Conservation (phyloP, 1,140 invertebrate genomes). For the Megathymus violae region DNA sequence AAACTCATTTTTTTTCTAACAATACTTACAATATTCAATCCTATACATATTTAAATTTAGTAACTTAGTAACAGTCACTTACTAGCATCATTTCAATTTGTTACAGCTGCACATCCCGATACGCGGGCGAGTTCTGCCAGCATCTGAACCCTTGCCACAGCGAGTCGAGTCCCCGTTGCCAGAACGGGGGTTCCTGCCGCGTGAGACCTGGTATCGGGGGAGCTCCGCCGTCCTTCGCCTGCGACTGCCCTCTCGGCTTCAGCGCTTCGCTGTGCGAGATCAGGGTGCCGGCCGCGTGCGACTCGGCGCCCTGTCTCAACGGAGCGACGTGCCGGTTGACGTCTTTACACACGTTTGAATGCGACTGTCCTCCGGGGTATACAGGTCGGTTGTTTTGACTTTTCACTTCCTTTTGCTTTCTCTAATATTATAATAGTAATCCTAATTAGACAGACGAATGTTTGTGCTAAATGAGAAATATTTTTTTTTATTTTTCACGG, state of each 20-base stretch:
- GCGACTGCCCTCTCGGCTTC: slow-evolving; percentile 95
- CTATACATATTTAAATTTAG: no score
- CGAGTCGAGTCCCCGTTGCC: slow-evolving; percentile 90
- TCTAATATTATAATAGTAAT: no score
- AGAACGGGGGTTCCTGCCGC: slow-evolving; percentile 96
- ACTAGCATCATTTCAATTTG: slow-evolving; percentile 67
- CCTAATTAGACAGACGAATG: no score
- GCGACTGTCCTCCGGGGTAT: slow-evolving; percentile 92
- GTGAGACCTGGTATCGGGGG: slow-evolving; percentile 87
- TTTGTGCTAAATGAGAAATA: no score
- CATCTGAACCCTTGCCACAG: slow-evolving; percentile 96
- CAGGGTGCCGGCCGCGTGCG: slow-evolving; percentile 94
- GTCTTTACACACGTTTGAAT: slow-evolving; percentile 91
- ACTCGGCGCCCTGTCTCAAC: slow-evolving; percentile 93
- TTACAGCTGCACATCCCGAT: slow-evolving; percentile 95
- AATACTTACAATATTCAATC: no score
- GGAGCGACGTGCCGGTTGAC: slow-evolving; percentile 93
- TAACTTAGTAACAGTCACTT: slow-evolving; percentile 23
- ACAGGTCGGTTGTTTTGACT: slow-evolving; percentile 86
- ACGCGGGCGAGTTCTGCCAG: slow-evolving; percentile 97
- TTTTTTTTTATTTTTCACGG: no score
- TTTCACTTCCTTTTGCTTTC: no score
- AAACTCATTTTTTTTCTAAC: no score
- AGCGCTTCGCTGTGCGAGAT: slow-evolving; percentile 97
- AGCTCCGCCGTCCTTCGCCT: slow-evolving; percentile 91